phyloP scores from a whole-genome alignment of 2,888 invertebrate species.

The Patella caerulea region DNA sequence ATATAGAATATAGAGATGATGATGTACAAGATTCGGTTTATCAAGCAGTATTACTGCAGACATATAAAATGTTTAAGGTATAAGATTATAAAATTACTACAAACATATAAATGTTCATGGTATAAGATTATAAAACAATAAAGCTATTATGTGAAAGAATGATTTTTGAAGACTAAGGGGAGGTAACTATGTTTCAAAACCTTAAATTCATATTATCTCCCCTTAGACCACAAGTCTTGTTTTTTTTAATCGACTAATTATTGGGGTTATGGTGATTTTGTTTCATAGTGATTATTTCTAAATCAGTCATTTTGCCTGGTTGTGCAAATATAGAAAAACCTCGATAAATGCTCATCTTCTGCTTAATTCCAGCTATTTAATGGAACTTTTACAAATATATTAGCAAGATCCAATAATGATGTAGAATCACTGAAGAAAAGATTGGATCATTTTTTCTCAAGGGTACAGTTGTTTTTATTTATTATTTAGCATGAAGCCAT shows the following conservation, averaged over 20 bases:
- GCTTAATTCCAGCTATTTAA: constrained; percentile 79
- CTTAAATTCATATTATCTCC: too few species aligned
- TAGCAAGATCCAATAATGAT: constrained; percentile 71
- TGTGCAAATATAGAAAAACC: too few species aligned
- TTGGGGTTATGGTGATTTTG: too few species aligned
- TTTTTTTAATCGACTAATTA: too few species aligned
- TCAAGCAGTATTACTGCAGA: constrained; percentile 80
- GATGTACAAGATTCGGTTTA: constrained; percentile 86
- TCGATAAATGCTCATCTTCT: too few species aligned
- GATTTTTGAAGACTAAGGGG: too few species aligned
- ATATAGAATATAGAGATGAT: constrained; percentile 83
- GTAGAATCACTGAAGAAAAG: constrained; percentile 78
- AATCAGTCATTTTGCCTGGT: too few species aligned
- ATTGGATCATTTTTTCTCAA: constrained; percentile 82
- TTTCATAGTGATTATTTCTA: too few species aligned
- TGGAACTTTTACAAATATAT: constrained; percentile 81
- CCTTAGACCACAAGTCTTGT: too few species aligned
- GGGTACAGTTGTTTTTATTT: constrained; percentile 49
- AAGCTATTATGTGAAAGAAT: too few species aligned
- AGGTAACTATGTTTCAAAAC: too few species aligned
- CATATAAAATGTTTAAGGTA: constrained; percentile 84
- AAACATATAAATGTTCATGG: not conserved
- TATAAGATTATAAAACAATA: not conserved
- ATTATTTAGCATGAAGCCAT: not conserved
- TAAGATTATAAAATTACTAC: constrained; percentile 13